Evolutionary conservation across 2,888 invertebrate species (phyloP).

Genomic region (Sabatieria punctata): DNA sequence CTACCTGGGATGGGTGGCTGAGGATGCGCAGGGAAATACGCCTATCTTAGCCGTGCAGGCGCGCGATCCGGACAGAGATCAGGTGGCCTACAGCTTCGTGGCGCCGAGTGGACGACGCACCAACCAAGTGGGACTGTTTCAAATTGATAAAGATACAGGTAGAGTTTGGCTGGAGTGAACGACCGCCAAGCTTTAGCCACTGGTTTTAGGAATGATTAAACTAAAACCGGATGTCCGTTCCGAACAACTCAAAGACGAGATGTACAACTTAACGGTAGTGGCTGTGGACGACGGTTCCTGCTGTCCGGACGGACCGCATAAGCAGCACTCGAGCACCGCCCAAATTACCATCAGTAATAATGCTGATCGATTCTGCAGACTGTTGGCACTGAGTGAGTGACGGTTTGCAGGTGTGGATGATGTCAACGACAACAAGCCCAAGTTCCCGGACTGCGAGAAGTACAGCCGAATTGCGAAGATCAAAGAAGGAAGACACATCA

Average conservation of each 20-base stretch:
- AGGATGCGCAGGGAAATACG: constrained; percentile 24
- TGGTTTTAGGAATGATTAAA: constrained; percentile 23
- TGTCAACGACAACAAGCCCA: constrained; percentile 37
- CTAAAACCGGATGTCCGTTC: constrained; percentile 31
- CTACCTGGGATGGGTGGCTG: constrained; percentile 25
- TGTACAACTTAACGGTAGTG: constrained; percentile 60
- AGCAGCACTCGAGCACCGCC: constrained; percentile 16
- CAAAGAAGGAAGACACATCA: constrained; percentile 56
- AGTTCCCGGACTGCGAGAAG: constrained; percentile 52
- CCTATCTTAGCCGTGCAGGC: constrained; percentile 13
- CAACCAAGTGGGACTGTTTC: constrained; percentile 18
- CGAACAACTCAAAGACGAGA: constrained; percentile 17
- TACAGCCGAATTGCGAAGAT: constrained; percentile 50
- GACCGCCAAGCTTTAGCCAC: not conserved
- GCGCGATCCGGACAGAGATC: constrained; percentile 24
- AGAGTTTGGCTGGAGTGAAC: not conserved
- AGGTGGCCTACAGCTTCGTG: constrained; percentile 14
- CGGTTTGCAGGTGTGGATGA: constrained; percentile 31
- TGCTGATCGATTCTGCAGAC: not conserved
- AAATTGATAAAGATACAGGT: constrained; percentile 27
- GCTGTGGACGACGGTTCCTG: constrained; percentile 95
- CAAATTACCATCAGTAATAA: constrained; percentile 17
- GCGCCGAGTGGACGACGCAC: constrained; percentile 11
- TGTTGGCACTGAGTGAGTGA: constrained; percentile 13
- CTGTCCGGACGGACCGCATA: constrained; percentile 41